Evolutionary conservation across 2,113 vertebrate genomes (phyloP), one percentile per base, ranked within the genome.

Genomic region (Chascanopsetta lugubris): DNA sequence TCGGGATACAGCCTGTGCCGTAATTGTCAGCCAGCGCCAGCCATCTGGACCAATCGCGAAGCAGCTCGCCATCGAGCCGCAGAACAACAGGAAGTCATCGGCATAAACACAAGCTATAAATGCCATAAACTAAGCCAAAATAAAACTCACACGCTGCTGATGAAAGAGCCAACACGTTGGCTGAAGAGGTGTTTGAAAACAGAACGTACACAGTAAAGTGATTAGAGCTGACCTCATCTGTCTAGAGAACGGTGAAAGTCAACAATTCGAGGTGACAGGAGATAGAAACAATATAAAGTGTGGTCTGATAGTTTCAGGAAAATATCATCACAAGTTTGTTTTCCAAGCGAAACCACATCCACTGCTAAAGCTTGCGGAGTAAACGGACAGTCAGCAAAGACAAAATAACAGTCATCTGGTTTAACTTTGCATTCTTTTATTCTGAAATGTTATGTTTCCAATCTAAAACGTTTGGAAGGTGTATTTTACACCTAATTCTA

Each of bases 41-140:
- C 74, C 67, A 61, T 78, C 69, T 59, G 78, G 62, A 42, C 74
- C 53, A 87, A 82, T 88, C 78, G 61, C 1, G 34, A 11, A 57
- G 46, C 58, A 53, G 62, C 22, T 61, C 22, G 26, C 55, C 51
- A 6, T 0, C 8, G 63, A 58, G 76, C 76, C 80, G 73, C 66
- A 62, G 61, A 66, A 74, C 58, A 54, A 84, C 86, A 89, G 84
- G 84, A 91, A 87, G 79, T 27, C 53, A n/a, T 8, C 55, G 75
- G 67, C 77, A 81, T 90, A 92, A 92, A 92, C 90, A 90, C 13
- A 1, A 49, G 68, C 55, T 63, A 46, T 43, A 77, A 73, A 75
- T 76, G 43, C 36, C 54, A 75, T 86, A 89, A 88, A 91, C 82
- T 86, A 40, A 78, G 45, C 54, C 68, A 59, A 61, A 38, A 68